Conservation (phyloP, 2,797 vertebrate species). For the Menidia menidia region DNA sequence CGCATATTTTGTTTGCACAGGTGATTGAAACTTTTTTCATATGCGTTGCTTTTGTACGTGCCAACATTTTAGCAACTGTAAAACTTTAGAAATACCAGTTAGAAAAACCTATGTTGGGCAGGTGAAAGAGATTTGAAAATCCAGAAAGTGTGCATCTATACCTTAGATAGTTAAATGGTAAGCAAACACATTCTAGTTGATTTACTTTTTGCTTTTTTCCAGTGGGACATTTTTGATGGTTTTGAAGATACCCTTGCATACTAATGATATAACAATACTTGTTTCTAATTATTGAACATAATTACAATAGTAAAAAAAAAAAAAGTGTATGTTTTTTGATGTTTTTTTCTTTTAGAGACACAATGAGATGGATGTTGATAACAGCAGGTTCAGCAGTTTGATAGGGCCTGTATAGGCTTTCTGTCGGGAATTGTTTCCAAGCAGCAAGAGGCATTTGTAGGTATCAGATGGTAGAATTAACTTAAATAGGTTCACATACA, state of each 20-base stretch:
- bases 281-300: too few species aligned
- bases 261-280: too few species aligned
- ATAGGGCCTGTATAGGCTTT: slow-evolving; percentile 71
- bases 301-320: too few species aligned
- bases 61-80: not conserved
- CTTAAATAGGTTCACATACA: slow-evolving; percentile 67
- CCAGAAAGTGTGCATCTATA: too few species aligned
- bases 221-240: not conserved
- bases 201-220: not conserved
- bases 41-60: not conserved
- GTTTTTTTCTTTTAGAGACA: slow-evolving; percentile 18
- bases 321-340: too few species aligned
- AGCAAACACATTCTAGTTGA: too few species aligned
- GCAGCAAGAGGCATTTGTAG: slow-evolving; percentile 60
- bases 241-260: too few species aligned
- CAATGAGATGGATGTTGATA: slow-evolving; percentile 23
- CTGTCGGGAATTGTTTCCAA: slow-evolving; percentile 66
- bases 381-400: slow-evolving; percentile 38
- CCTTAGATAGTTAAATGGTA: too few species aligned
- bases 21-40: slow-evolving; percentile 21
- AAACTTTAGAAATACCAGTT: not conserved
- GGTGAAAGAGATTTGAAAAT: not conserved
- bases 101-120: not conserved
- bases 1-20: slow-evolving; percentile 83
- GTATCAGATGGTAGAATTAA: slow-evolving; percentile 77